phyloP scores from a whole-genome alignment of 1,140 invertebrate genomes.

The Cyrtorhinus lividipennis region DNA sequence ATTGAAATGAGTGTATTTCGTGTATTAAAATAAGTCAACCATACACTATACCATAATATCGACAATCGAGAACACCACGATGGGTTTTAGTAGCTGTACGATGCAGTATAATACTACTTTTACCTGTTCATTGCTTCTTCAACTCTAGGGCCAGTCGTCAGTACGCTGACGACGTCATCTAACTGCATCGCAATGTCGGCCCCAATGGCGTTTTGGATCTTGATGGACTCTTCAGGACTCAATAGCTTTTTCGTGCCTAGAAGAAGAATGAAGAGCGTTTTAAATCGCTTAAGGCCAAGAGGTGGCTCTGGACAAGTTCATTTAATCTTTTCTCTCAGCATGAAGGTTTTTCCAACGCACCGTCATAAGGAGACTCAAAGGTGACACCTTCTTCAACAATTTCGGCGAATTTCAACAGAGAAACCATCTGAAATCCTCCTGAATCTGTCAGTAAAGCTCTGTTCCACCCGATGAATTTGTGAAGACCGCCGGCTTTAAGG shows the following conservation, averaged over 20 bases:
- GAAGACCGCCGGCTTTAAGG: slow-evolving; percentile 76
- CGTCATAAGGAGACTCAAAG: slow-evolving; percentile 86
- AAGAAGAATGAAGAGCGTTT: too few relatives aligned
- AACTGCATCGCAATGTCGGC: slow-evolving; percentile 99
- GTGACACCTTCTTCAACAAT: slow-evolving; percentile 93
- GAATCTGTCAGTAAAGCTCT: slow-evolving; percentile 84
- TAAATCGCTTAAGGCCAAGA: too few relatives aligned
- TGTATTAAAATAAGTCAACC: too few relatives aligned
- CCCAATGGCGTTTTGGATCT: slow-evolving; percentile 93
- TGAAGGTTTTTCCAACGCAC: too few relatives aligned
- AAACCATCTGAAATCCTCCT: slow-evolving; percentile 99
- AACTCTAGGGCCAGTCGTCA: slow-evolving; percentile 59
- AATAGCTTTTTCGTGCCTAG: slow-evolving; percentile 56
- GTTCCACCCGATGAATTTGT: slow-evolving; percentile 97
- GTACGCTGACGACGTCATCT: slow-evolving; percentile 92
- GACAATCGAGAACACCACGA: too few relatives aligned
- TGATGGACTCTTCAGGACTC: slow-evolving; percentile 90
- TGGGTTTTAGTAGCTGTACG: too few relatives aligned
- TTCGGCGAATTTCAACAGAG: slow-evolving; percentile 78
- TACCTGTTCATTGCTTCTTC: slow-evolving; percentile 80
- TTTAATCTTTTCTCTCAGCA: too few relatives aligned
- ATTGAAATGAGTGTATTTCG: too few relatives aligned
- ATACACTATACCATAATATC: too few relatives aligned
- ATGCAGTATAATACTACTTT: too few relatives aligned
- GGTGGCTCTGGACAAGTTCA: too few relatives aligned